phyloP scores from a whole-genome alignment of 2,113 vertebrate species.

The Epinephelus lanceolatus region DNA sequence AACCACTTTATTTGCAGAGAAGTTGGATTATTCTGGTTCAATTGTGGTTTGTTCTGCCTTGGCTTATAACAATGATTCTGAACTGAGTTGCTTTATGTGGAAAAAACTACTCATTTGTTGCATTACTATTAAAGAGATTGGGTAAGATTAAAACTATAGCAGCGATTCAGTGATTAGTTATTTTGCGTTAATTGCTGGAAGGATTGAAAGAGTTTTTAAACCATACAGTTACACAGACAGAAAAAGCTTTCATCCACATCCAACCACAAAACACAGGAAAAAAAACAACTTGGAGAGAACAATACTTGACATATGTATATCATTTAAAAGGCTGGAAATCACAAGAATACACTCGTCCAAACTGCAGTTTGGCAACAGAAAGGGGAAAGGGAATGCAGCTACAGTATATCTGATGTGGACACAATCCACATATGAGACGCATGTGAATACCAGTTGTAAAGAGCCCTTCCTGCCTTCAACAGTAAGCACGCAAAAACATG shows the following conservation, averaged over 20 bases:
- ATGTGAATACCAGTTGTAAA: conserved; percentile 39
- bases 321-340: conserved; percentile 31
- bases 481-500: conserved; percentile 15
- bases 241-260: not conserved
- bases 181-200: not conserved
- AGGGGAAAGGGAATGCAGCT: conserved; percentile 28
- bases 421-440: conserved; percentile 21
- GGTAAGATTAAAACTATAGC: not conserved
- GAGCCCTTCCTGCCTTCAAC: conserved; percentile 7
- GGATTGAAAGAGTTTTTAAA: not conserved
- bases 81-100: conserved; percentile 16
- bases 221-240: not conserved
- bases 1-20: conserved; percentile 7
- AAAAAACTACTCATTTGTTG: not conserved
- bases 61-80: not conserved
- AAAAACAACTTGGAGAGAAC: not conserved
- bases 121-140: not conserved
- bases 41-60: conserved; percentile 11
- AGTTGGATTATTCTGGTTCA: conserved; percentile 2
- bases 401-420: conserved; percentile 37
- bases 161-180: not conserved
- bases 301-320: conserved; percentile 5
- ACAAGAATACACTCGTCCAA: not conserved
- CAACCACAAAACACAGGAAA: not conserved
- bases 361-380: conserved; percentile 24